Percentiles rank a stretch among this genome's conserved stretches.
Evolutionary conservation across 2,113 vertebrate genomes (phyloP).

Genomic region (Gavialis gangeticus): DNA sequence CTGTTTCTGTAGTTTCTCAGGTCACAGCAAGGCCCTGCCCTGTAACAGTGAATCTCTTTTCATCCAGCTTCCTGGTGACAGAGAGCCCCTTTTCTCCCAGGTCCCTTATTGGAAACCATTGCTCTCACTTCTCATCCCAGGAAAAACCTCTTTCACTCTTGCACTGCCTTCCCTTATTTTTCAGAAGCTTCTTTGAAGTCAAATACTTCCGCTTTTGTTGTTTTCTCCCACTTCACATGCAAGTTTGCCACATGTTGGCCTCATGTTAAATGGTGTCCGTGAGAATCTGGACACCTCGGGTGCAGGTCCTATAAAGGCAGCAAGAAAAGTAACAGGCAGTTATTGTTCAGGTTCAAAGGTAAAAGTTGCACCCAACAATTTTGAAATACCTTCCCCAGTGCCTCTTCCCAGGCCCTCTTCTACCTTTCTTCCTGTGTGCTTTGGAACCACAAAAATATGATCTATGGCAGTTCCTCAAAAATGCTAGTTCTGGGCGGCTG

Average conservation of each 20-base stretch:
- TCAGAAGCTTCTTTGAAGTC: constrained; percentile 1
- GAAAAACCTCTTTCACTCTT: background rate
- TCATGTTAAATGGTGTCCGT: background rate
- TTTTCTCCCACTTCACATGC: background rate
- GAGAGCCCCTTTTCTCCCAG: background rate
- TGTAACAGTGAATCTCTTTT: background rate
- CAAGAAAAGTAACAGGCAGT: constrained; percentile 27
- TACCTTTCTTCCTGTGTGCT: background rate
- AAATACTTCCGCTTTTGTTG: background rate
- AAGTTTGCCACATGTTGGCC: background rate
- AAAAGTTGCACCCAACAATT: background rate
- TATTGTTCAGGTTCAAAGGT: constrained; percentile 21
- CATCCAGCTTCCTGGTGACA: background rate
- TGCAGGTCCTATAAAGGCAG: constrained; percentile 14
- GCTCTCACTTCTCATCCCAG: background rate
- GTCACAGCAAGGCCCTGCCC: background rate
- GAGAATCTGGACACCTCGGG: background rate
- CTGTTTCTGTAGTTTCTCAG: background rate
- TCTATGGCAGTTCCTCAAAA: too few relatives aligned
- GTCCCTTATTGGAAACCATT: fast-evolving
- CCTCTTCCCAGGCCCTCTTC: background rate
- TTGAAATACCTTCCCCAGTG: background rate
- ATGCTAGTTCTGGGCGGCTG: too few relatives aligned
- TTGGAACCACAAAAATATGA: background rate
- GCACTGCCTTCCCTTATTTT: fast-evolving